Evolutionary conservation across 1,140 invertebrate genomes (phyloP).

Genomic region (Odontomachus brunneus): DNA sequence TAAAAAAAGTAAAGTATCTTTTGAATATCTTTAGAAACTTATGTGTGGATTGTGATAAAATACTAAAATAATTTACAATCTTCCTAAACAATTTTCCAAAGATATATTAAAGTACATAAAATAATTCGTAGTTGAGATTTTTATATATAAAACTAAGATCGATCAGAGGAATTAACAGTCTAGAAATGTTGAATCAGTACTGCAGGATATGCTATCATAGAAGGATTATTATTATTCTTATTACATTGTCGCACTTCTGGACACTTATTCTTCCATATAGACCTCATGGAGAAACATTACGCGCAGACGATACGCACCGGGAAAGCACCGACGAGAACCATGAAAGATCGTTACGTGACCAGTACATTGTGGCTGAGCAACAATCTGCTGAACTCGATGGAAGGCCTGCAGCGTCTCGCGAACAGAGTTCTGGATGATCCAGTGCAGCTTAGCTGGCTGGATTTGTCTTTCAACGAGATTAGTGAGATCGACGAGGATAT

Average conservation of each 20-base stretch:
- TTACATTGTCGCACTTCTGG: neutral
- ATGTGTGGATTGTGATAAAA: too few species aligned
- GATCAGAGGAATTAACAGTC: too few species aligned
- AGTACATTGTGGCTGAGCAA: constrained; percentile 86
- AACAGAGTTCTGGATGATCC: constrained; percentile 82
- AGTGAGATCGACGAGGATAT: constrained; percentile 82
- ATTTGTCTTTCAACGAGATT: constrained; percentile 86
- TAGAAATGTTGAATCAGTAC: neutral
- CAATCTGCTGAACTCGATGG: constrained; percentile 83
- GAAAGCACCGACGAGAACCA: constrained; percentile 79
- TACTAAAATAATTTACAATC: too few species aligned
- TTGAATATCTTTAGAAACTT: too few species aligned
- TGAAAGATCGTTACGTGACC: constrained; percentile 83
- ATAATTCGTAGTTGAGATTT: too few species aligned
- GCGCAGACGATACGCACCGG: constrained; percentile 78
- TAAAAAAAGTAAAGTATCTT: too few species aligned
- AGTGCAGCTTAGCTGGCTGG: constrained; percentile 84
- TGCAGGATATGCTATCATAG: neutral
- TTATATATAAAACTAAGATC: too few species aligned
- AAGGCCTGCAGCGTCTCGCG: constrained; percentile 79
- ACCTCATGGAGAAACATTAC: constrained; percentile 70
- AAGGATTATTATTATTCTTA: constrained; percentile 2
- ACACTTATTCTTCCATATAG: constrained; percentile 69
- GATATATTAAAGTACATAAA: too few species aligned
- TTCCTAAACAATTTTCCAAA: too few species aligned